Percentiles rank a stretch among this genome's conserved stretches.
Conservation (phyloP, 1,140 invertebrate species). For the Meloidogyne exigua region DNA sequence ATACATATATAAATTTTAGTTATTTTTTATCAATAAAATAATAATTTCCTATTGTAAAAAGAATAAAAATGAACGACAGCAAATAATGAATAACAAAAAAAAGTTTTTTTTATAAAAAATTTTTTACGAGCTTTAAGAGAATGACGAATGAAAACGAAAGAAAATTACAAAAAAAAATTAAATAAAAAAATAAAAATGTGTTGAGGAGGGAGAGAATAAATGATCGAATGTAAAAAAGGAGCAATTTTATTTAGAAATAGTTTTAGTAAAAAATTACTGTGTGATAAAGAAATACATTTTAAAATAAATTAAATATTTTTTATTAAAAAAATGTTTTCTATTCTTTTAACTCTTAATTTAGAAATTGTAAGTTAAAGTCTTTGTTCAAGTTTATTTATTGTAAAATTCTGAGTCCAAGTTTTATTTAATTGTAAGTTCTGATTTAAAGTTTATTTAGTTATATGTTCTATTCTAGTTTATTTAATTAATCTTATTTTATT, state of each 20-base stretch:
- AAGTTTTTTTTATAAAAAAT: neutral
- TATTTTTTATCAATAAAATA: too few relatives aligned
- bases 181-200: neutral
- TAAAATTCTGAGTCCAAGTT: too few relatives aligned
- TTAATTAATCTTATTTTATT: too few relatives aligned
- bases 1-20: too few relatives aligned
- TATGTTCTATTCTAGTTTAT: too few relatives aligned
- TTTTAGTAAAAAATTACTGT: neutral
- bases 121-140: neutral
- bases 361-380: too few relatives aligned
- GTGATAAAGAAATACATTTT: neutral
- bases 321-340: too few relatives aligned
- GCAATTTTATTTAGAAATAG: neutral
- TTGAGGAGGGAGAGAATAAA: neutral
- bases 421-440: too few relatives aligned
- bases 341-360: too few relatives aligned
- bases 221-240: neutral
- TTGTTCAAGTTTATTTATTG: too few relatives aligned
- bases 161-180: constrained; percentile 3
- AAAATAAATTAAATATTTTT: neutral
- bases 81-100: neutral
- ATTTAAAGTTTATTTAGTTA: too few relatives aligned
- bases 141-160: neutral
- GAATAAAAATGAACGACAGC: neutral
- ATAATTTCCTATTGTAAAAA: neutral